Evolutionary conservation across 2,888 invertebrate genomes (phyloP), one percentile per base, ranked within the genome.

Genomic region (Shargacucullia verbasci): DNA sequence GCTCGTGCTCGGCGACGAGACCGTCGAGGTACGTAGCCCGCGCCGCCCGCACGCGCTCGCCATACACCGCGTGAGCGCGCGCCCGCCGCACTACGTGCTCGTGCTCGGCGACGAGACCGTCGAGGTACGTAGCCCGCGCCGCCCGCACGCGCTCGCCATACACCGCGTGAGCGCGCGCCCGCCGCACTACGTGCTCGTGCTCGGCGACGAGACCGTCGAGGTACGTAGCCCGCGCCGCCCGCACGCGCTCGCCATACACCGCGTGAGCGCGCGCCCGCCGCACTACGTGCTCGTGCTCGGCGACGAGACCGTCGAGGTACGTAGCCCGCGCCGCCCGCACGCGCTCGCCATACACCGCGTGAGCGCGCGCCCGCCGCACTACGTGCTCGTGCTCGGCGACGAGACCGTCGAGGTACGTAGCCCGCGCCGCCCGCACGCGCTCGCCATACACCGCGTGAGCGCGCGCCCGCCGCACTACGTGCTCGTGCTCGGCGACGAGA

Each of bases 41-140:
- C 54, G 59, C 58, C 52, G 53, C 46, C 44, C 59, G 1, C 38
- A 0, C 37, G 40, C 64, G 60, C 47, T 41, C 33, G 29, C 20
- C 50, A 20, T 43, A 39, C 20, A 47, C 27, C 65, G 14, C 60
- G 75, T 60, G 64, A 66, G 66, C 62, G 71, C 27, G 62, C 57
- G 47, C 37, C 78, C 78, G 79, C 65, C 45, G 52, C 55, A 57
- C 47, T 50, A 55, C 43, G 54, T 59, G 57, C 53, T 59, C 39
- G 49, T 34, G 60, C 54, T 52, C 35, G 55, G 37, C 49, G 61
- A 48, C 34, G 57, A 56, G 14, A 77, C 47, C 71, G 50, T 84
- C 82, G 31, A 77, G 70, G 0, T 70, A 29, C 70, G 46, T n/a
- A n/a, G n/a, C n/a, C 91, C 91, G 59, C 90, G 73, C 59, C 56